Evolutionary conservation across 2,888 invertebrate species (phyloP).

Genomic region (Diploptera punctata): DNA sequence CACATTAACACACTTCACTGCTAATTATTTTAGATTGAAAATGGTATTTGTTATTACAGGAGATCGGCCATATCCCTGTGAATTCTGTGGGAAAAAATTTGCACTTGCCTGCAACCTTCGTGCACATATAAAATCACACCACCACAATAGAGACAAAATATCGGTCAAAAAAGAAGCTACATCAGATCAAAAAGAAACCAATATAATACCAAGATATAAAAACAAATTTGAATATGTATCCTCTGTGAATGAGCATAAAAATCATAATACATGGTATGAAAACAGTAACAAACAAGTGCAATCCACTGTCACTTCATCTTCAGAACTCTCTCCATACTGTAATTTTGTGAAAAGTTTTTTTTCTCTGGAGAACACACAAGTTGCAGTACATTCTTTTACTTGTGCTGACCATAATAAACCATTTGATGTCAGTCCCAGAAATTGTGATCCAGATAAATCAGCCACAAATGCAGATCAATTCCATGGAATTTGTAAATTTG

Average conservation of each 20-base stretch:
- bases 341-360: not conserved
- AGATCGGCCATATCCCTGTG: conserved; percentile 48
- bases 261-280: not conserved
- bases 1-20: not conserved
- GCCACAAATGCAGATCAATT: not conserved
- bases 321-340: not conserved
- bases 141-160: not conserved
- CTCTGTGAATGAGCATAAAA: not conserved
- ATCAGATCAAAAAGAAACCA: not conserved
- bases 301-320: not conserved
- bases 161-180: not conserved
- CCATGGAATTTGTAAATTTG: not conserved
- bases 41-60: conserved; percentile 47
- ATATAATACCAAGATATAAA: not conserved
- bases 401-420: not conserved
- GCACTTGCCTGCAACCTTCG: conserved; percentile 48
- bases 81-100: conserved; percentile 49
- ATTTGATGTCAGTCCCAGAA: not conserved
- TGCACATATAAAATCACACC: conserved; percentile 41
- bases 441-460: conserved; percentile 1
- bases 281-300: not conserved
- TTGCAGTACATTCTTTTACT: not conserved
- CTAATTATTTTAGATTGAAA: not conserved
- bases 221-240: not conserved
- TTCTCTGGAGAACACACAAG: not conserved